phyloP scores from a whole-genome alignment of 2,797 vertebrate genomes.

The Odontamblyopus rebecca region DNA sequence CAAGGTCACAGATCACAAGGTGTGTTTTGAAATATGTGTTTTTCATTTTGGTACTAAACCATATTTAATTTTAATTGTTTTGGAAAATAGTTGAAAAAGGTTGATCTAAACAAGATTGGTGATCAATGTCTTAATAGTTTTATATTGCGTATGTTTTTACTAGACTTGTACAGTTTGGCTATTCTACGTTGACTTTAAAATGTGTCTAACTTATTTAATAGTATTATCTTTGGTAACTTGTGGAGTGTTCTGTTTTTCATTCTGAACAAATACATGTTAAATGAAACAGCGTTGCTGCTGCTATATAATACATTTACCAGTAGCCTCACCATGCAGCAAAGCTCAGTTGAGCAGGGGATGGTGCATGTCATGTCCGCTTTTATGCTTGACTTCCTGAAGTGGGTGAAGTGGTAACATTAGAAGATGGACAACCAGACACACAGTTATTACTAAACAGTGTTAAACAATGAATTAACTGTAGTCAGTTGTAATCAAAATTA shows the following conservation, averaged over 20 bases:
- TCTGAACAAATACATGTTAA: not conserved
- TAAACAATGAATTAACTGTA: slow-evolving; percentile 17
- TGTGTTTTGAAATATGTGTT: slow-evolving; percentile 58
- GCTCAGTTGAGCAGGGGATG: slow-evolving; percentile 42
- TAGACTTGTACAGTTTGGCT: too few relatives aligned
- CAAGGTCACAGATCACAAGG: slow-evolving; percentile 96
- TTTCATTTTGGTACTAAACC: not conserved
- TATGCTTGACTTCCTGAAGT: slow-evolving; percentile 72
- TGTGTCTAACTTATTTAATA: not conserved
- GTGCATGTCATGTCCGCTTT: slow-evolving; percentile 73
- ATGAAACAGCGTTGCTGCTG: not conserved
- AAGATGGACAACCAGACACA: slow-evolving; percentile 17
- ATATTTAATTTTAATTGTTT: not conserved
- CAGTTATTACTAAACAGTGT: slow-evolving; percentile 4
- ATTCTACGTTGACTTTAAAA: not conserved
- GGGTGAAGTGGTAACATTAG: slow-evolving; percentile 41
- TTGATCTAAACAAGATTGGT: not conserved
- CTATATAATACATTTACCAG: slow-evolving; percentile 27
- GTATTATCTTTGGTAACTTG: not conserved
- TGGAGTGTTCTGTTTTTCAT: not conserved
- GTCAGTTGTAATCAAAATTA: not conserved
- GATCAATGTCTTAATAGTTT: not conserved
- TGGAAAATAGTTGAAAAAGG: not conserved
- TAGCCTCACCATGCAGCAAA: slow-evolving; percentile 54
- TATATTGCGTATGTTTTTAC: not conserved